A percentile compares a stretch with the other conserved stretches of the same genome.
These are phyloP conservation scores for Galeopterus variegatus DNA, from an alignment of 2,113 vertebrate species.

Conservation along the genomic window DNA sequence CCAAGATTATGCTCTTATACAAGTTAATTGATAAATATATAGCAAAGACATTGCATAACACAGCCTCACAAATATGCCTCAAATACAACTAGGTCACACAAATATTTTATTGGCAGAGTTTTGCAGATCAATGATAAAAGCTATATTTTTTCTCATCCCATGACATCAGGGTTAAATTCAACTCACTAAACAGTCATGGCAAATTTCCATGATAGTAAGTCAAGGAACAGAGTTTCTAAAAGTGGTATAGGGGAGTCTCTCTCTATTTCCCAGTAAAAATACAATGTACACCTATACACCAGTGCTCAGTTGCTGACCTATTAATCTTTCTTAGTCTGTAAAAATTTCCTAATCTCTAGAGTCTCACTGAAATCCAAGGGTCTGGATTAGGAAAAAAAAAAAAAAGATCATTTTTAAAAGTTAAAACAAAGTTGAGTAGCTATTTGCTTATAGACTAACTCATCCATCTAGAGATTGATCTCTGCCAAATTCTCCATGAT, in stretches of 20 bases:
- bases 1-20: constrained; percentile 29
- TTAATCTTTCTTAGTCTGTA: neutral
- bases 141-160: constrained; percentile 25
- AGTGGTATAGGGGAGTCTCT: neutral
- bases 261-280: neutral
- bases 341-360: constrained; percentile 40
- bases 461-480: constrained; percentile 80
- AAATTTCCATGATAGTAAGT: neutral
- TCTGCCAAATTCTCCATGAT: constrained; percentile 58
- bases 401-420: constrained; percentile 63
- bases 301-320: neutral
- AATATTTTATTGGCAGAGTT: constrained; percentile 54
- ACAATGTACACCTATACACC: neutral
- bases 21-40: neutral
- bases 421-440: constrained; percentile 68
- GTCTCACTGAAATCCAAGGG: constrained; percentile 8
- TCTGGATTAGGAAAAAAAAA: constrained; percentile 62
- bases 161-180: constrained; percentile 26
- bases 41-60: neutral
- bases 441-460: constrained; percentile 79
- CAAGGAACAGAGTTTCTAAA: neutral
- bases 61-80: neutral
- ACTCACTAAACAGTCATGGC: neutral
- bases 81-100: neutral
- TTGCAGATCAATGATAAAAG: constrained; percentile 21